Percentiles rank a stretch among this genome's conserved stretches.
Conservation (phyloP, 1,140 invertebrate genomes). For the Sarcophaga bullata region DNA sequence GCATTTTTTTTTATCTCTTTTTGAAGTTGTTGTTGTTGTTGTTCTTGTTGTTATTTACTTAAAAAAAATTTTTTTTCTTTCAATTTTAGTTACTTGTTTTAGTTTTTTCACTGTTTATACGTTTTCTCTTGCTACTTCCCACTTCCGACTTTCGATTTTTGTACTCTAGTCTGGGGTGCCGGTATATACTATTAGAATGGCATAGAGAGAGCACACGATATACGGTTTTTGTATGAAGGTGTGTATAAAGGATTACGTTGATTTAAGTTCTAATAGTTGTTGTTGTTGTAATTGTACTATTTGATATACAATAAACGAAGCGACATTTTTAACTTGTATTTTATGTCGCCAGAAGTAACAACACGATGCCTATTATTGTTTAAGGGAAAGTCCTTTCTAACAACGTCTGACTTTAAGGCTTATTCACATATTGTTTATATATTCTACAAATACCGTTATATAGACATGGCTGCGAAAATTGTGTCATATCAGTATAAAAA, state of each 20-base stretch:
- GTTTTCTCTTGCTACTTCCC: too few relatives aligned
- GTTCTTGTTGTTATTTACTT: constrained; percentile 3
- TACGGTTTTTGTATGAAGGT: neutral
- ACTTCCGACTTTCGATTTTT: neutral
- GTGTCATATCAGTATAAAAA: too few relatives aligned
- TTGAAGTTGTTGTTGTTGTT: neutral
- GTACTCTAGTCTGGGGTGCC: neutral
- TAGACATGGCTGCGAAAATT: too few relatives aligned
- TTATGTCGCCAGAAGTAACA: constrained; percentile 32
- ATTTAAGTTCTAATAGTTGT: neutral
- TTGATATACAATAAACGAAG: constrained; percentile 17
- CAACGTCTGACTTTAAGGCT: constrained; percentile 29
- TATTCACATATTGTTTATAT: neutral
- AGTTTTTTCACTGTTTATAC: too few relatives aligned
- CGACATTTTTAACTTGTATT: constrained; percentile 30
- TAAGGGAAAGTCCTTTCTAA: neutral
- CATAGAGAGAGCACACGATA: neutral
- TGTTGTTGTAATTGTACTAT: neutral
- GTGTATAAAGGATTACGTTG: constrained; percentile 7
- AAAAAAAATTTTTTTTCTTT: neutral
- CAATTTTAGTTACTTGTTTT: neutral
- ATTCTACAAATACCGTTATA: too few relatives aligned
- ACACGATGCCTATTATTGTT: neutral
- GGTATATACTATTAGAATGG: neutral
- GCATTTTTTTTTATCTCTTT: neutral